Evolutionary conservation across 2,113 vertebrate genomes (phyloP), one percentile per base, ranked within the genome.

Genomic region (Andinoacara biseriatus): DNA sequence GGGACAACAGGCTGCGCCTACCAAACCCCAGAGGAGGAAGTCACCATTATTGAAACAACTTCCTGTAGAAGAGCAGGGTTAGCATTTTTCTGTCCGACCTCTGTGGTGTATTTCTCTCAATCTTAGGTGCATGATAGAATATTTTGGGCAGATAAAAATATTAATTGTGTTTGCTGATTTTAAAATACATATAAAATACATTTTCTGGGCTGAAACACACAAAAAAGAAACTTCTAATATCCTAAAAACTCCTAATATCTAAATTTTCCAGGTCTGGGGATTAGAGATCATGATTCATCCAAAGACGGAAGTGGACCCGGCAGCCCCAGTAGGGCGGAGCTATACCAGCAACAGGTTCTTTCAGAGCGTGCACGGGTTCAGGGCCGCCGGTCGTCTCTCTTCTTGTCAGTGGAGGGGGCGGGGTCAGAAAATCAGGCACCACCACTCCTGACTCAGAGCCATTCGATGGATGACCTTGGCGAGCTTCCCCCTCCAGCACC

Each of bases 21-120:
- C 96, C 86, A 99, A 99, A 91, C 98, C 98, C 0, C 98, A 99
- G 94, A 96, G 98, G 90, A 97, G 98, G 91, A 99, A 99, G 95
- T 98, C 98, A 5, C 98, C 98, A 0, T 92, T 99, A 67, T 96
- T 99, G n/a, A 99, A 99, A 92, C 98, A 99, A 94, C 94, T 98
- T 43, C 98, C 93, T 76, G 94, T 95, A 3, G 94, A 95, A 82
- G 93, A 95, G 84, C 93, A 93, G 81, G 94, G 94, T 94, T 40
- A 88, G 92, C 26, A 76, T 52, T 8, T 49, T 80, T 77, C 62
- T 56, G 20, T 61, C 57, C 74, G 74, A 72, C 31, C 26, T 72
- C 46, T 72, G 26, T 54, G 26, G 67, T 18, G n/a, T 72, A 18
- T 72, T 72, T 54, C 43, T 72, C 18, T 33, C 65, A 52, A n/a